These are phyloP conservation scores for Poeciliopsis infans DNA, from an alignment of 2,797 vertebrate species.

Conservation along the genomic window DNA sequence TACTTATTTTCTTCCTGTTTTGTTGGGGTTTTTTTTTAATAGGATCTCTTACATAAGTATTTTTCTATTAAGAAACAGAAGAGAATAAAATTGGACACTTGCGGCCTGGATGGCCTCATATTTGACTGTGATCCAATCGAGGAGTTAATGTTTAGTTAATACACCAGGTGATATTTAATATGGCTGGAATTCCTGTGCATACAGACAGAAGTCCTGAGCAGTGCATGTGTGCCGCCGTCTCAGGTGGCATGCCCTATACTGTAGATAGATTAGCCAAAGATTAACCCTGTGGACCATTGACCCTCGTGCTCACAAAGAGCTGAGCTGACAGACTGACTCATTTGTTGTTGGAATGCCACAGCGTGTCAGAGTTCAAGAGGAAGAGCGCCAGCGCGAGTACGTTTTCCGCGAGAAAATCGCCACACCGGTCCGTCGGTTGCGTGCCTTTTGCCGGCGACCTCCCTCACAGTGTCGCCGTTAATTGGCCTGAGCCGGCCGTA, in stretches of 20 bases:
- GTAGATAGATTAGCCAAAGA: constrained; percentile 86
- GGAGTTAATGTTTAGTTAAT: constrained; percentile 73
- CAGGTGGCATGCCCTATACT: constrained; percentile 75
- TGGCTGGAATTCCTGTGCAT: constrained; percentile 24
- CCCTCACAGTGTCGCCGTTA: constrained; percentile 54
- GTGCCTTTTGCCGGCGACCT: constrained; percentile 1
- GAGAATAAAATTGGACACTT: neutral
- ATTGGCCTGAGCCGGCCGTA: constrained; percentile 66
- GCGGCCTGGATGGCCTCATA: constrained; percentile 33
- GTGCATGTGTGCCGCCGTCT: constrained; percentile 51
- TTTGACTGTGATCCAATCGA: constrained; percentile 60
- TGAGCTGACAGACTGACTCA: constrained; percentile 68
- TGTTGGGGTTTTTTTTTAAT: neutral
- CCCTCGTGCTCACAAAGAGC: constrained; percentile 79
- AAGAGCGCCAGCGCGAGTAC: neutral
- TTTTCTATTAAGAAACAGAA: neutral
- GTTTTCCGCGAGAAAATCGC: neutral
- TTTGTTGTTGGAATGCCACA: constrained; percentile 46
- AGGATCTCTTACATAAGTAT: neutral
- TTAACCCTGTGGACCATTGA: constrained; percentile 86
- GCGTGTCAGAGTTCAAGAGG: constrained; percentile 6
- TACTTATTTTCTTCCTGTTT: neutral
- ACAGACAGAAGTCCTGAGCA: constrained; percentile 3
- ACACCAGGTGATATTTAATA: constrained; percentile 29
- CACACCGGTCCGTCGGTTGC: neutral